Base-by-base conservation (phyloP, 1,140 invertebrate genomes). In the Cyrtorhinus lividipennis region DNA sequence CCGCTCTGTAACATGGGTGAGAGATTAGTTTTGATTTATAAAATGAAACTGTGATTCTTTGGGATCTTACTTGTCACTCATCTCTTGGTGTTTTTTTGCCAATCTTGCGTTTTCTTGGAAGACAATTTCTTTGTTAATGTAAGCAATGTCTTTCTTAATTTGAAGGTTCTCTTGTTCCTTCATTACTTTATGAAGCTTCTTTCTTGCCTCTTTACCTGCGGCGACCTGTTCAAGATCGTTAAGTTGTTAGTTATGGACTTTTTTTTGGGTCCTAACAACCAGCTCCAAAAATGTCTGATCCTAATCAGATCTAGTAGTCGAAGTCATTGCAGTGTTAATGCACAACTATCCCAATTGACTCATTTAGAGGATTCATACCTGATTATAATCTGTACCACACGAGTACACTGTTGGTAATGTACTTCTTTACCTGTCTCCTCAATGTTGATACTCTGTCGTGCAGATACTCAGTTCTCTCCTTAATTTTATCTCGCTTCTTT, bases 11-110 rank as follows among this genome's bases (percentile, higher is more conserved):
- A 53, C 8, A 44, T n/a, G n/a, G n/a, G n/a, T n/a, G n/a, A n/a
- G n/a, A n/a, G n/a, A n/a, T n/a, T n/a, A n/a, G n/a, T n/a, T n/a
- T n/a, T n/a, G n/a, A n/a, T n/a, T n/a, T n/a, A n/a, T n/a, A n/a
- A n/a, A n/a, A n/a, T n/a, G n/a, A n/a, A n/a, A 38, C 15, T 38
- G 30, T 38, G 30, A 38, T 38, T 38, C 30, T 15, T 38, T n/a
- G n/a, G n/a, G n/a, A 38, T 15, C 48, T 53, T 22, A 53, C 48
- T 53, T 53, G 10, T 53, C 48, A 53, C 48, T 53, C 48, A 53
- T 53, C 20, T 53, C 48, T 13, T 8, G 5, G 18, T 13, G 5
- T 20, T 10, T 20, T 53, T 53, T 53, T 53, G 10, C 20, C 48
- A 53, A 20, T 15, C 20, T 22, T 5, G 48, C 48, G 20, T 53